Base-by-base conservation (phyloP, 2,888 invertebrate species). In the Scrobipalpa atriplicella region DNA sequence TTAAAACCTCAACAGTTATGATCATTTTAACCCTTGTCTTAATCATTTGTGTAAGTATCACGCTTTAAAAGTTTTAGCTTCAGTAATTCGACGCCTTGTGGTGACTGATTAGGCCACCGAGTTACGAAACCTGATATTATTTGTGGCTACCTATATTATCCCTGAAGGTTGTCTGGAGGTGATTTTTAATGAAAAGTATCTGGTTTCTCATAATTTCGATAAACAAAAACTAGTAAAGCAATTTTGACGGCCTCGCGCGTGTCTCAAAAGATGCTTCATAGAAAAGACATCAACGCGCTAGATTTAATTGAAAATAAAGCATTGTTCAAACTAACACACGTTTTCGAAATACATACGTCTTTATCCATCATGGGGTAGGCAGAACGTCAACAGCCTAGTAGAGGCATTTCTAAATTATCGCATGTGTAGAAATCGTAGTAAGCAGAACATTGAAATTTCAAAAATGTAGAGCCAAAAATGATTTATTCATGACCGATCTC, bases 231-330 rank as follows among this genome's bases (percentile, higher is more conserved):
- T n/a, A n/a, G n/a, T n/a, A n/a, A n/a, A n/a, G n/a, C n/a, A n/a
- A n/a, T n/a, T n/a, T n/a, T n/a, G 16, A 52, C 18, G 52, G 16
- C 5, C 16, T 2, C 5, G 29, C 29, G 29, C 29, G 29, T 29
- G 29, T 5, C 5, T 29, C 29, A 29, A 5, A 5, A 29, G 29
- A 29, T 56, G 29, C 67, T 69, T 71, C 71, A 54, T 71, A 73
- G 68, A 72, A 73, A 77, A 77, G 77, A 78, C 75, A 73, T 76
- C 78, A 80, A 80, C 81, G 80, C 73, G 74, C 67, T 66, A 70
- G 62, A 58, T 18, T 39, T 36, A 47, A n/a, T n/a, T n/a, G 47
- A 47, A 47, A 47, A 47, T 16, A 16, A 13, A 1, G 11, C 13
- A 3, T 13, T 11, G 13, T 13, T 13, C 10, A 43, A 43, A 43